Evolutionary conservation across 2,888 invertebrate species (phyloP).

Genomic region (Galerucella pusilla): DNA sequence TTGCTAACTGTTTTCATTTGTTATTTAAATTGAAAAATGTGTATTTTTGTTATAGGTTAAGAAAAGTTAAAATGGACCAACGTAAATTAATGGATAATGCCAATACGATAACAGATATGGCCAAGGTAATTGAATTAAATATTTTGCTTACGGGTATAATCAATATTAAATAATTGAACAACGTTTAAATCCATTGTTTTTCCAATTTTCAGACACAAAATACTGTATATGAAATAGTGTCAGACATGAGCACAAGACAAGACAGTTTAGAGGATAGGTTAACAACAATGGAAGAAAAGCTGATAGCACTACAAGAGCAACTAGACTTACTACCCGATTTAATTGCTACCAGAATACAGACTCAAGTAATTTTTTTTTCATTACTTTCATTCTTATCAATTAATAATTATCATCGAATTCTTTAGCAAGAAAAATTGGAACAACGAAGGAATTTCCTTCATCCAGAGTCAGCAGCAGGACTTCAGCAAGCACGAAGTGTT

Average conservation of each 20-base stretch:
- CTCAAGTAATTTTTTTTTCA: slow-evolving; percentile 58
- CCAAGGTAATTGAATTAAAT: slow-evolving; percentile 80
- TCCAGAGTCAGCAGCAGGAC: slow-evolving; percentile 83
- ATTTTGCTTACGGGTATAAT: not conserved
- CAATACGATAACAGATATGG: slow-evolving; percentile 99
- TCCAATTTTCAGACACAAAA: slow-evolving; percentile 88
- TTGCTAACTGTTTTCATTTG: not conserved
- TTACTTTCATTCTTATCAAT: not conserved
- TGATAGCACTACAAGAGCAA: slow-evolving; percentile 88
- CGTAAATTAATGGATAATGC: slow-evolving; percentile 99
- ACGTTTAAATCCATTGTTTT: too few species aligned
- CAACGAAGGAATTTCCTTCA: slow-evolving; percentile 87
- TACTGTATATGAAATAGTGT: slow-evolving; percentile 97
- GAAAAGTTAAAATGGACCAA: slow-evolving; percentile 99
- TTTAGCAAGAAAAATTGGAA: slow-evolving; percentile 82
- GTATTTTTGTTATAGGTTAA: slow-evolving; percentile 75
- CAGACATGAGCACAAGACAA: slow-evolving; percentile 96
- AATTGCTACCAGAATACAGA: slow-evolving; percentile 70
- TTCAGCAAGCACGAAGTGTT: slow-evolving; percentile 65
- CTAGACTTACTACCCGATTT: slow-evolving; percentile 87
- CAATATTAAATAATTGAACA: too few species aligned
- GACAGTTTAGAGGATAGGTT: slow-evolving; percentile 94
- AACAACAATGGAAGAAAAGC: slow-evolving; percentile 91
- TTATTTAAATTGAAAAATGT: too few species aligned
- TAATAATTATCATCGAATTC: not conserved